phyloP scores from a whole-genome alignment of 2,888 invertebrate genomes.

The Lepidocyrtinus sp. region DNA sequence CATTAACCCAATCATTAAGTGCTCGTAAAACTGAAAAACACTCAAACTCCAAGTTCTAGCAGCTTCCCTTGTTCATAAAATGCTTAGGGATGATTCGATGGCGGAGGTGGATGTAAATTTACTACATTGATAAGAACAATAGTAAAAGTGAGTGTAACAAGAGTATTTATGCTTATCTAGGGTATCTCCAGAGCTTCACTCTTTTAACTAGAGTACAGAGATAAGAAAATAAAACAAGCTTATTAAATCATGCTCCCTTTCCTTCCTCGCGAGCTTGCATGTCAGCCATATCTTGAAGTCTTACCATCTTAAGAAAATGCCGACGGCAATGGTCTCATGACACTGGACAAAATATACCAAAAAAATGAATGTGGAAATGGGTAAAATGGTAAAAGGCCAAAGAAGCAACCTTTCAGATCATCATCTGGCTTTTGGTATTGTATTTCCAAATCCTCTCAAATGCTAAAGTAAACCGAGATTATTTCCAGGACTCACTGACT shows the following conservation, averaged over 20 bases:
- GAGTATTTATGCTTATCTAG: constrained; percentile 4
- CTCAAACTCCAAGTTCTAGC: not conserved
- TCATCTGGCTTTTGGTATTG: too few relatives aligned
- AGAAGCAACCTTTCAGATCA: too few relatives aligned
- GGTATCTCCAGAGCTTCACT: constrained; percentile 4
- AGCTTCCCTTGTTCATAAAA: not conserved
- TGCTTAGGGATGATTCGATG: not conserved
- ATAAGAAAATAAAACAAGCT: constrained; percentile 29
- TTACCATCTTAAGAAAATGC: constrained; percentile 7
- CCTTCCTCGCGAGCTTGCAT: constrained; percentile 11
- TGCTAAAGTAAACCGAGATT: constrained; percentile 23
- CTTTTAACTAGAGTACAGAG: constrained; percentile 23
- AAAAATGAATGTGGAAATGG: constrained; percentile 4
- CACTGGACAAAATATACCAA: not conserved
- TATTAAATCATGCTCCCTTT: constrained; percentile 43
- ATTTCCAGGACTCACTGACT: too few relatives aligned
- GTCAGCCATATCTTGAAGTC: too few relatives aligned
- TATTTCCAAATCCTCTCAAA: constrained; percentile 30
- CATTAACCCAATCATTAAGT: constrained; percentile 49
- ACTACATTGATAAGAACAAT: constrained; percentile 14
- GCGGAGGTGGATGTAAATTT: constrained; percentile 45
- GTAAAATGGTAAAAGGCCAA: too few relatives aligned
- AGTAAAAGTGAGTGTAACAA: constrained; percentile 35
- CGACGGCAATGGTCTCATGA: not conserved
- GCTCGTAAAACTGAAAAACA: constrained; percentile 31